Evolutionary conservation across 1,140 invertebrate genomes (phyloP).

Genomic region (Mesaphorura yosii): DNA sequence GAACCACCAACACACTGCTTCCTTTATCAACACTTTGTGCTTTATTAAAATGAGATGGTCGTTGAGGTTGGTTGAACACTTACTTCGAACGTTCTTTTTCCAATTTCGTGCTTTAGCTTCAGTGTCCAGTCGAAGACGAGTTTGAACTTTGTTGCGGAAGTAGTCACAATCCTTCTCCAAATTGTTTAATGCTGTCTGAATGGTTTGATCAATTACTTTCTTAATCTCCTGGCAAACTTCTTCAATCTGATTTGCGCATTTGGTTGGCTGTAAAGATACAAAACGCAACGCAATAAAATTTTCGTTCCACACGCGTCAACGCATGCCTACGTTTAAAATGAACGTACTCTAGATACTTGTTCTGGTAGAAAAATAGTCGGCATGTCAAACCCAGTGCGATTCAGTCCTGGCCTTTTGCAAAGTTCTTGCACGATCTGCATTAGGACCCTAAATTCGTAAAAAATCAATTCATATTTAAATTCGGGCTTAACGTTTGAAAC

Average conservation of each 20-base stretch:
- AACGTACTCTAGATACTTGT: neutral
- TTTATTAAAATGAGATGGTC: too few relatives aligned
- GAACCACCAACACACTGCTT: too few relatives aligned
- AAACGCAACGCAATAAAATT: too few relatives aligned
- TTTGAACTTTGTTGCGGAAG: slow-evolving; percentile 40
- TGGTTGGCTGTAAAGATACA: slow-evolving; percentile 34
- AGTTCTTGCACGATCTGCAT: slow-evolving; percentile 56
- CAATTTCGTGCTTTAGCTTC: slow-evolving; percentile 33
- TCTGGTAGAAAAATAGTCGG: slow-evolving; percentile 50
- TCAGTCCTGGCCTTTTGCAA: slow-evolving; percentile 48
- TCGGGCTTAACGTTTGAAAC: neutral
- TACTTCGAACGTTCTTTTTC: slow-evolving; percentile 26
- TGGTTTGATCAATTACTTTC: slow-evolving; percentile 48
- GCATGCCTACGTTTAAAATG: neutral
- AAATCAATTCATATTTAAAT: slow-evolving; percentile 1
- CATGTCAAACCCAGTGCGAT: slow-evolving; percentile 51
- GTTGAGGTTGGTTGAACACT: too few relatives aligned
- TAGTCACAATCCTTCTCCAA: slow-evolving; percentile 46
- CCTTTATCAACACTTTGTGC: too few relatives aligned
- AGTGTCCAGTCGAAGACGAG: slow-evolving; percentile 40
- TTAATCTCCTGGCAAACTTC: slow-evolving; percentile 48
- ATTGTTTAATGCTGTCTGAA: slow-evolving; percentile 49
- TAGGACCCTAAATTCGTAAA: slow-evolving; percentile 44
- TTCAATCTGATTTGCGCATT: slow-evolving; percentile 50
- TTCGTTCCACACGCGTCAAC: too few relatives aligned